A percentile compares a stretch with the other conserved stretches of the same genome.
Evolutionary conservation across 2,888 invertebrate species (phyloP).

Genomic region (Watsonalla cultraria): DNA sequence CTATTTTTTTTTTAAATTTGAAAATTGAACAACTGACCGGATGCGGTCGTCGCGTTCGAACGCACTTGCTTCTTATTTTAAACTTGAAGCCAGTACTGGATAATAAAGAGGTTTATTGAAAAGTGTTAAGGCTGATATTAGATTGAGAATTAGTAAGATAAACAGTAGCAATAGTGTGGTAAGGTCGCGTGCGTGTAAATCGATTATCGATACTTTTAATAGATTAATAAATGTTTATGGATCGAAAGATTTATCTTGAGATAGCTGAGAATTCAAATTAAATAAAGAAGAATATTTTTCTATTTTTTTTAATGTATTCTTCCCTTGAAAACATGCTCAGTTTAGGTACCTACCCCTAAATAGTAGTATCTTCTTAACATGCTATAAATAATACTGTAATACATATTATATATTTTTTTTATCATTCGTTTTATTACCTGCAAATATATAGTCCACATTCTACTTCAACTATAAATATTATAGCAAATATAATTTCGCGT

Average conservation of each 20-base stretch:
- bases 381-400: too few species aligned
- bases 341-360: too few species aligned
- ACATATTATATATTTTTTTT: too few species aligned
- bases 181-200: constrained; percentile 59
- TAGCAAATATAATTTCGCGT: constrained; percentile 37
- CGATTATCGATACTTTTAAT: constrained; percentile 51
- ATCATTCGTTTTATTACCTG: too few species aligned
- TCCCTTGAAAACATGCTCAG: too few species aligned
- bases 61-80: constrained; percentile 35
- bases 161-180: constrained; percentile 21
- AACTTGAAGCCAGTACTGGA: constrained; percentile 8
- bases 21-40: constrained; percentile 52
- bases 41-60: constrained; percentile 53
- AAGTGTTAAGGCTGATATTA: constrained; percentile 9
- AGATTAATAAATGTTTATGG: constrained; percentile 31
- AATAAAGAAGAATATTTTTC: constrained; percentile 13
- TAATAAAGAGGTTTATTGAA: background rate
- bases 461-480: too few species aligned
- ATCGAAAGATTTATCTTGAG: constrained; percentile 38
- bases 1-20: constrained; percentile 45
- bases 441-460: too few species aligned
- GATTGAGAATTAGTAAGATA: constrained; percentile 1
- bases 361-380: too few species aligned
- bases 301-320: background rate
- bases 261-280: constrained; percentile 16